A percentile compares a stretch with the other conserved stretches of the same genome.
These are phyloP conservation scores for Rhopilema esculentum DNA, from an alignment of 30 jellyfish, hydroid and myxozoan species.

Conservation along the genomic window DNA sequence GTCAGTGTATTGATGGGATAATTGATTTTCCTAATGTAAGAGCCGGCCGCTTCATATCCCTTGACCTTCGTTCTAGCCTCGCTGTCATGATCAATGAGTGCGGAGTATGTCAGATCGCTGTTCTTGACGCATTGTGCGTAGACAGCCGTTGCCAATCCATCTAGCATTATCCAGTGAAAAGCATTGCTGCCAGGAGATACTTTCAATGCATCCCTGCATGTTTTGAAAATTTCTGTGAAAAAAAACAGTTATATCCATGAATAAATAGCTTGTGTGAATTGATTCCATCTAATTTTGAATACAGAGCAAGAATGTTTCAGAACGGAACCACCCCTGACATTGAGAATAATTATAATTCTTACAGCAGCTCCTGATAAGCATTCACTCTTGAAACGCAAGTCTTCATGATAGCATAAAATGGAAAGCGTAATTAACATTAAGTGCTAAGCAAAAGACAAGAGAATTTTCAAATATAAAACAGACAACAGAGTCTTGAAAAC, in stretches of 20 bases:
- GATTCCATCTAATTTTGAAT: no score
- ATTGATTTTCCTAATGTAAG: background rate
- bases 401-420: background rate
- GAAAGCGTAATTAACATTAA: background rate
- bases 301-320: background rate
- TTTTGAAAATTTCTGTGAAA: background rate
- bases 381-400: background rate
- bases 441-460: no score
- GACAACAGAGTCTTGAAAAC: no score
- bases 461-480: no score
- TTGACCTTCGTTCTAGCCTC: background rate
- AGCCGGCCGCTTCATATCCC: background rate
- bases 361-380: no score
- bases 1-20: slow-evolving; percentile 7
- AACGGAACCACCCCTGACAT: background rate
- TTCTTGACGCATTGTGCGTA: slow-evolving; percentile 18
- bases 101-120: background rate
- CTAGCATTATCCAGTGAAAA: slow-evolving; percentile 14
- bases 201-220: slow-evolving; percentile 16
- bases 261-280: background rate
- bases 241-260: background rate
- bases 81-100: background rate
- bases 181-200: background rate
- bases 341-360: no score
- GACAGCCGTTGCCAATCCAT: background rate